Evolutionary conservation across 1,140 invertebrate species (phyloP).

Genomic region (Augochlora pura): DNA sequence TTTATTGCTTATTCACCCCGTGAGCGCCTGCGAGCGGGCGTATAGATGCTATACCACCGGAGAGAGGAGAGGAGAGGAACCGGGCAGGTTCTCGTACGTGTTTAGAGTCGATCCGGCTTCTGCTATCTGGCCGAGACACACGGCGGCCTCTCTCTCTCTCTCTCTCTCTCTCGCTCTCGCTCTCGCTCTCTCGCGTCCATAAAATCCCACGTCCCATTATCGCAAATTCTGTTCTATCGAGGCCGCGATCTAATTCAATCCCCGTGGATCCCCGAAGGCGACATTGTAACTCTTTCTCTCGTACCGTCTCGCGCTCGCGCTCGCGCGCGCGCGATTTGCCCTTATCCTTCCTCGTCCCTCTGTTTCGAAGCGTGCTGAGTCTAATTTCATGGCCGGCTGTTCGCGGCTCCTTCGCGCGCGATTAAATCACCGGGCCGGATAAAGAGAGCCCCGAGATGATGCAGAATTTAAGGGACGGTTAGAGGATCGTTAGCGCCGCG

Average conservation of each 20-base stretch:
- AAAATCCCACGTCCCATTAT: conserved; percentile 45
- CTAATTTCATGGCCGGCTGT: conserved; percentile 26
- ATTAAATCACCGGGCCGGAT: conserved; percentile 5
- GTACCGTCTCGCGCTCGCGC: no score
- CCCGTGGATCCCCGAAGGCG: neutral
- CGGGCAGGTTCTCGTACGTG: conserved; percentile 22
- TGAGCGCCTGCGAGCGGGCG: neutral
- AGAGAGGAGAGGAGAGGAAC: no score
- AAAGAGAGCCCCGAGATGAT: neutral
- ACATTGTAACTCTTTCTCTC: conserved; percentile 13
- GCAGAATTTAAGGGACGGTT: neutral
- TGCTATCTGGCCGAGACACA: conserved; percentile 1
- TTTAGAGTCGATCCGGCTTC: conserved; percentile 38
- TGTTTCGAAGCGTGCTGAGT: neutral
- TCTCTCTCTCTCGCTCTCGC: no score
- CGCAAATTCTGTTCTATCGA: conserved; percentile 43
- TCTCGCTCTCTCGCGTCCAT: neutral
- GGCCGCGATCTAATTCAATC: conserved; percentile 42
- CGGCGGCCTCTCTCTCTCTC: no score
- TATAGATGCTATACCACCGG: no score
- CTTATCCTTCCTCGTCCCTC: neutral
- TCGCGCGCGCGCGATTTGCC: neutral
- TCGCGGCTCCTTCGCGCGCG: conserved; percentile 5
- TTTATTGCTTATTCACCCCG: conserved; percentile 59
- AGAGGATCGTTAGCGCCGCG: neutral